A percentile compares a stretch with the other conserved stretches of the same genome.
These are phyloP conservation scores for Nansenia antarctica DNA, from an alignment of 2,113 vertebrate genomes.

Conservation along the genomic window DNA sequence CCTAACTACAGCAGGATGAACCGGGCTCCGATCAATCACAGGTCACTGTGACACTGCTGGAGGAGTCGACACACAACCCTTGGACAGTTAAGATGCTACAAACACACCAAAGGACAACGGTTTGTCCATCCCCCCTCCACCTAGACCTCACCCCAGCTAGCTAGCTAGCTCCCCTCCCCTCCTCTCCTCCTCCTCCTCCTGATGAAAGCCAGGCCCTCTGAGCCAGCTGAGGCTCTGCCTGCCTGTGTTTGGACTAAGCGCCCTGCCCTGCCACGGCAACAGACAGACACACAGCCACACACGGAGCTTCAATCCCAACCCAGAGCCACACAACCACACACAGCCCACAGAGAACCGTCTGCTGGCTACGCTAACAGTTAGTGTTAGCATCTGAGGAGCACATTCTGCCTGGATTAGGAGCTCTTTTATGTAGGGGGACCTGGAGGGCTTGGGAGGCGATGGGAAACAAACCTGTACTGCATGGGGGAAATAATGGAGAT, in stretches of 20 bases:
- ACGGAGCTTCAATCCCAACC: constrained; percentile 4
- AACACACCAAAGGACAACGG: background rate
- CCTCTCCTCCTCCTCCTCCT: constrained; percentile 36
- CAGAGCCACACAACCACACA: background rate
- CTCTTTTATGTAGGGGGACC: constrained; percentile 28
- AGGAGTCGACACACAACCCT: background rate
- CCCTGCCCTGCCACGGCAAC: constrained; percentile 6
- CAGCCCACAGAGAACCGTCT: constrained; percentile 8
- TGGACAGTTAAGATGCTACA: background rate
- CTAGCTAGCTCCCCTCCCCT: constrained; percentile 25
- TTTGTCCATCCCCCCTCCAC: background rate
- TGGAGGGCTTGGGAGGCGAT: background rate
- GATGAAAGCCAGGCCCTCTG: constrained; percentile 64
- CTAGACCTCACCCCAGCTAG: constrained; percentile 25
- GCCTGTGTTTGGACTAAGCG: constrained; percentile 63
- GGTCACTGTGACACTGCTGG: background rate
- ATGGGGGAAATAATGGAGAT: background rate
- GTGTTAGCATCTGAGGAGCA: constrained; percentile 22
- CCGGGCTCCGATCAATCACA: background rate
- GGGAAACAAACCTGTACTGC: background rate
- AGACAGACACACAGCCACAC: background rate
- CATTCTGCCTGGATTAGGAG: constrained; percentile 34
- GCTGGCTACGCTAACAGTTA: constrained; percentile 43
- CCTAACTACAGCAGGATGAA: background rate
- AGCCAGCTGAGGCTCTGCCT: constrained; percentile 43